Percentiles rank a stretch among this genome's conserved stretches.
phyloP scores from a whole-genome alignment of 2,113 vertebrate species.

The Strigops habroptila region DNA sequence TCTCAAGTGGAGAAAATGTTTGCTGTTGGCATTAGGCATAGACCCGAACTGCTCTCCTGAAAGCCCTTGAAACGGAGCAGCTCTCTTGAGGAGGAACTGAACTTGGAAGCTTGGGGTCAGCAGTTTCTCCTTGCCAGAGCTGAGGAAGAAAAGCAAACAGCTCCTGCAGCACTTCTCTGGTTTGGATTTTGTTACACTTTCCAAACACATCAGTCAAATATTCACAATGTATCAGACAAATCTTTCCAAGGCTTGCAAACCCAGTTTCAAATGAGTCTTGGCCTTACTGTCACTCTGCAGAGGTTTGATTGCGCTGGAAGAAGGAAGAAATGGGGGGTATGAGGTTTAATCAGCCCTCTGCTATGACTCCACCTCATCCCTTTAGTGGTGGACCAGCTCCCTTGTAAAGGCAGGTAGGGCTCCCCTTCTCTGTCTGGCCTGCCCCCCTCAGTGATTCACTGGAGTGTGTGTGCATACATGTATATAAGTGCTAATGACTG shows the following conservation, averaged over 20 bases:
- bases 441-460: not conserved
- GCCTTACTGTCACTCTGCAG: not conserved
- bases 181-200: constrained; percentile 4
- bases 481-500: not conserved
- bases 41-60: not conserved
- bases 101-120: not conserved
- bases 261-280: not conserved
- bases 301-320: not conserved
- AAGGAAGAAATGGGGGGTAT: not conserved
- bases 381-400: not conserved
- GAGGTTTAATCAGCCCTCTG: not conserved
- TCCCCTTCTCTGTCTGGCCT: not conserved
- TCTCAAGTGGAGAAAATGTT: not conserved
- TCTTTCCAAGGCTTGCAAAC: not conserved
- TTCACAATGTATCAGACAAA: not conserved
- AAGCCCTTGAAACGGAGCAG: not conserved
- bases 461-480: not conserved
- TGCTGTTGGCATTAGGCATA: not conserved
- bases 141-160: constrained; percentile 36
- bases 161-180: not conserved
- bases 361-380: not conserved
- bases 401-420: not conserved
- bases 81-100: not conserved
- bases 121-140: not conserved
- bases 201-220: constrained; percentile 2